A percentile compares a stretch with the other conserved stretches of the same genome.
Conservation (phyloP, 2,888 invertebrate genomes). For the Helobdella robusta region DNA sequence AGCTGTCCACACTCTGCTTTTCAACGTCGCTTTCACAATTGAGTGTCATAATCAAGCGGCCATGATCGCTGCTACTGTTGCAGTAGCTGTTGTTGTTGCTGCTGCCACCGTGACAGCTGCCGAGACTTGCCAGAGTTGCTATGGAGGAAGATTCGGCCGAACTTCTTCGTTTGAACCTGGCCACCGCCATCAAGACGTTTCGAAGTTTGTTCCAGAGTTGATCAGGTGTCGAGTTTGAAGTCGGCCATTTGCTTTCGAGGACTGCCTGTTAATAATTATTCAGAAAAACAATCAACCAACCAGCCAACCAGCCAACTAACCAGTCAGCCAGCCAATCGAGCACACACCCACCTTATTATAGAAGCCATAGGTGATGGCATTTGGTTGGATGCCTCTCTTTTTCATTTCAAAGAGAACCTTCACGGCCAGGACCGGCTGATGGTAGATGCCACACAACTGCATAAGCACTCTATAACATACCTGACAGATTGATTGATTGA, state of each 20-base stretch:
- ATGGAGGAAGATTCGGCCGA: not conserved
- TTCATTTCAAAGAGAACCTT: constrained; percentile 60
- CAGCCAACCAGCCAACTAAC: not conserved
- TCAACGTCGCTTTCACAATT: constrained; percentile 47
- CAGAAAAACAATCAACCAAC: not conserved
- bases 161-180: constrained; percentile 63
- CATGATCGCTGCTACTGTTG: not conserved
- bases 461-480: constrained; percentile 96
- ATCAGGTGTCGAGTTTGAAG: constrained; percentile 66
- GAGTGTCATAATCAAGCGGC: too few relatives aligned
- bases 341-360: constrained; percentile 62
- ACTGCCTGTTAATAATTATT: constrained; percentile 55
- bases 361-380: constrained; percentile 92
- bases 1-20: constrained; percentile 46
- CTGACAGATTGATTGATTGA: too few relatives aligned
- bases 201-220: constrained; percentile 85
- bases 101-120: not conserved
- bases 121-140: too few relatives aligned
- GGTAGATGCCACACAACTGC: constrained; percentile 91
- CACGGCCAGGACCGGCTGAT: constrained; percentile 85
- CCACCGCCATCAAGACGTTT: constrained; percentile 79
- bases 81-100: not conserved
- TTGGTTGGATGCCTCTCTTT: constrained; percentile 81
- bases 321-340: not conserved
- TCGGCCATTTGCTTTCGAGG: constrained; percentile 87